phyloP scores from a whole-genome alignment of 1,140 invertebrate genomes.

The Littorina saxatilis region DNA sequence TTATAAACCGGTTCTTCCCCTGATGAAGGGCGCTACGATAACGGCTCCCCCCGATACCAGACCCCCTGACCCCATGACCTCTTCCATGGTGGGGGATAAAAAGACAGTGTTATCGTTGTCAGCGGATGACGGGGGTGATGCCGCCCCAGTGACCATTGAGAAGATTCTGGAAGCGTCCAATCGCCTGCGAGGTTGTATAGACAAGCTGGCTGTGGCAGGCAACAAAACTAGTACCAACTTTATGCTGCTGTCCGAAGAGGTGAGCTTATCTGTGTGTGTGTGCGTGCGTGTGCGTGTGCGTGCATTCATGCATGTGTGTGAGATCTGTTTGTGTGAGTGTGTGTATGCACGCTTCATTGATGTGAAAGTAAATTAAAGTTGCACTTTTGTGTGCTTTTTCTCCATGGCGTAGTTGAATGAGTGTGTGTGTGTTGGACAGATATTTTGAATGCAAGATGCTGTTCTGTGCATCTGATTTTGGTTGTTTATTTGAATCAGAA shows the following conservation, averaged over 20 bases:
- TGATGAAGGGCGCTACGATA: constrained; percentile 47
- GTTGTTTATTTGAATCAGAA: no score
- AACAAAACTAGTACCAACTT: constrained; percentile 71
- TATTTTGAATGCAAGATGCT: no score
- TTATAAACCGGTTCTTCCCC: constrained; percentile 63
- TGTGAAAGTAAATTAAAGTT: background rate
- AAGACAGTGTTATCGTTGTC: constrained; percentile 28
- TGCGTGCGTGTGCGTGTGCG: background rate
- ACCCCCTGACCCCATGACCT: constrained; percentile 59
- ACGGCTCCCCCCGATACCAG: constrained; percentile 35
- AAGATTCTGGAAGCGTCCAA: constrained; percentile 62
- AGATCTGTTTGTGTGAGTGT: background rate
- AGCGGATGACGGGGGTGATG: constrained; percentile 39
- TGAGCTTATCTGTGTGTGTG: constrained; percentile 5
- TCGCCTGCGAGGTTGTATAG: constrained; percentile 60
- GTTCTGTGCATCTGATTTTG: no score
- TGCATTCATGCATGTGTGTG: background rate
- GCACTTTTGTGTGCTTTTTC: no score
- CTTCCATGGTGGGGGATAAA: constrained; percentile 51
- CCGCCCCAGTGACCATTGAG: constrained; percentile 61
- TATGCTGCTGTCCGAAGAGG: constrained; percentile 71
- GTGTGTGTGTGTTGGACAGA: no score
- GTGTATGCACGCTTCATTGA: background rate
- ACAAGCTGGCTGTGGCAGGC: constrained; percentile 60
- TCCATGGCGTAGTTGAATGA: no score